Base-by-base conservation (phyloP, 2,888 invertebrate genomes). In the Odiellus spinosus region DNA sequence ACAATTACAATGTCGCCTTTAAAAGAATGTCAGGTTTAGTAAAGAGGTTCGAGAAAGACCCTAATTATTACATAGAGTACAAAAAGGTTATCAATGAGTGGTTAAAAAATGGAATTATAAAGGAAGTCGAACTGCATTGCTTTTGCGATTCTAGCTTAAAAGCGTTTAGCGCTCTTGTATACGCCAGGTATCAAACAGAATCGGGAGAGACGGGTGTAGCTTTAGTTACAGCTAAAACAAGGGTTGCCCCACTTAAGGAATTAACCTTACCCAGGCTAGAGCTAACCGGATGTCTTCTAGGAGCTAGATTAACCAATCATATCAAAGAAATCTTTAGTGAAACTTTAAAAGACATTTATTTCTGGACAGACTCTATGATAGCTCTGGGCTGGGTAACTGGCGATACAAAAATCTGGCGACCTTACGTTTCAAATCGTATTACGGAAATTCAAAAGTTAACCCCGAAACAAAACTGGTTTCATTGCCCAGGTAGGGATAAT, bases 361-460 rank as follows among this genome's bases (percentile, higher is more conserved):
- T 45, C 39, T 59, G 52, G 54, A 48, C 47, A n/a, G 58, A 56
- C 45, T 54, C 51, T 1, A 38, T 39, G 6, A 52, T 56, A 12
- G 49, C 44, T 14, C 46, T 59, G 12, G 48, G 50, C 34, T 59
- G 59, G 58, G 42, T 57, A 17, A 20, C 45, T n/a, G 43, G 47
- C 3, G 41, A 46, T 15, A 47, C 49, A 2, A 19, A 41, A 14
- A 39, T 44, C 10, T 53, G 53, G 51, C 53, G 55, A 45, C 32
- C 50, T 1, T 59, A 56, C 48, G 56, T 60, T 3, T 35, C 41
- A 3, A 60, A 61, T 40, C 46, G 58, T 1, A 48, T 59, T 5
- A 48, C 52, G 4, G 53, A 57, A 20, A 58, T 60, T 19, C 42
- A 50, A n/a, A 47, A 41, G 3, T 17, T 39, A 11, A 45, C 50